These are phyloP conservation scores for Tricholauxania praeusta DNA, from an alignment of 2,888 invertebrate genomes.

Conservation along the genomic window DNA sequence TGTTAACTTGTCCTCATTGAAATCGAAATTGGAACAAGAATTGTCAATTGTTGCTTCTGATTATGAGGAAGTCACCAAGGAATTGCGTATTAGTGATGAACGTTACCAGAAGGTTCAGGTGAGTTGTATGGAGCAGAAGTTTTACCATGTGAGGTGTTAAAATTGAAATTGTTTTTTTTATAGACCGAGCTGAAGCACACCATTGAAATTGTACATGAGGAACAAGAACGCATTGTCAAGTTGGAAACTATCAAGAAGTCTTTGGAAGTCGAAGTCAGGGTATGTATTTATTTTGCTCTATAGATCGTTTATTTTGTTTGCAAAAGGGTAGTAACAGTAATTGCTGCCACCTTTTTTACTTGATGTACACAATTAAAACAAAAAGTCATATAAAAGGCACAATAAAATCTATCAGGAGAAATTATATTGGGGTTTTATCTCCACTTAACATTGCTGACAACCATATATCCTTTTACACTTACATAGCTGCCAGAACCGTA, in stretches of 20 bases:
- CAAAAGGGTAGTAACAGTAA: too few species aligned
- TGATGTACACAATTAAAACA: too few species aligned
- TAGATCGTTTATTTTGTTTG: too few species aligned
- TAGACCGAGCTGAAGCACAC: conserved; percentile 93
- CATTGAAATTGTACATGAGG: conserved; percentile 93
- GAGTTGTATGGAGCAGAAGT: conserved; percentile 42
- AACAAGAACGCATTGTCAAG: conserved; percentile 96
- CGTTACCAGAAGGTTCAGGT: conserved; percentile 92
- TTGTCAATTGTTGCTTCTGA: conserved; percentile 90
- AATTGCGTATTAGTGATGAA: conserved; percentile 92
- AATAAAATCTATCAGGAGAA: too few species aligned
- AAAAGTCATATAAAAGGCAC: too few species aligned
- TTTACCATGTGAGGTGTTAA: not conserved
- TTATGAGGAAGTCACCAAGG: conserved; percentile 98
- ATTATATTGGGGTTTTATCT: too few species aligned
- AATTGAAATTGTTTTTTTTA: not conserved
- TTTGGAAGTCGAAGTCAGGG: conserved; percentile 96
- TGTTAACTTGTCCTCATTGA: conserved; percentile 93
- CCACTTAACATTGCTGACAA: too few species aligned
- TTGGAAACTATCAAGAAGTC: conserved; percentile 98
- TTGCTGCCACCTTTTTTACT: too few species aligned
- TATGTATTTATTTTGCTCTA: conserved; percentile 50
- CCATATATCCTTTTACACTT: too few species aligned
- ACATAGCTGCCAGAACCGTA: too few species aligned
- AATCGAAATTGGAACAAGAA: conserved; percentile 96